A percentile compares a stretch with the other conserved stretches of the same genome.
Evolutionary conservation across 2,797 vertebrate genomes (phyloP).

Genomic region (Lepus townsendii): DNA sequence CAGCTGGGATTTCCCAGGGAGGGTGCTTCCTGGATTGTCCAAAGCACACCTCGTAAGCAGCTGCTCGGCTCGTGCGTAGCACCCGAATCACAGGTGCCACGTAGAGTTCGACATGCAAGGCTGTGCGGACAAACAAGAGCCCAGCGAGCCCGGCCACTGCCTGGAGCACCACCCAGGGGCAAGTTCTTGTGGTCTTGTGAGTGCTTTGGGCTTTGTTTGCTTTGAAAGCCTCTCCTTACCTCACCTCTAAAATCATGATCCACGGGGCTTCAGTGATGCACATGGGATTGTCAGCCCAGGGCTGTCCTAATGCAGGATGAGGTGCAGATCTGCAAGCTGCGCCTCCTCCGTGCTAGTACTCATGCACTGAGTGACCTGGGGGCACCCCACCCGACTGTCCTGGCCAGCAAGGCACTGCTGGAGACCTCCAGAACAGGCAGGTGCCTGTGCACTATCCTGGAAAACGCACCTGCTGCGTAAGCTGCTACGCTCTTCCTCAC

Average conservation of each 20-base stretch:
- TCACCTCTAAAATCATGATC: not conserved
- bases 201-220: not conserved
- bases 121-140: not conserved
- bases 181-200: not conserved
- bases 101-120: accelerated
- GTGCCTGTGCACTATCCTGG: no score
- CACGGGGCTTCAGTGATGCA: not conserved
- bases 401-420: not conserved
- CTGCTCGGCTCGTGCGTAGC: not conserved
- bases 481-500: no score
- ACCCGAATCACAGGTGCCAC: not conserved
- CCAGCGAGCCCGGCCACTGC: not conserved
- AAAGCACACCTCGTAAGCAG: not conserved
- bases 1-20: not conserved
- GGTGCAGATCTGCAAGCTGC: not conserved
- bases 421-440: no score
- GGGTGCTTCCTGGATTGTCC: not conserved
- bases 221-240: not conserved
- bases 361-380: accelerated
- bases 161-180: not conserved
- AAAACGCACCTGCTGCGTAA: not conserved
- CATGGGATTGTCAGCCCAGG: accelerated
- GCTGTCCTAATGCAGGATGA: not conserved
- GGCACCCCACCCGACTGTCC: accelerated
- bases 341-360: accelerated